Percentiles rank a stretch among this genome's conserved stretches.
Evolutionary conservation across 2,888 invertebrate species (phyloP).

Genomic region (Pyrrhosoma nymphula): DNA sequence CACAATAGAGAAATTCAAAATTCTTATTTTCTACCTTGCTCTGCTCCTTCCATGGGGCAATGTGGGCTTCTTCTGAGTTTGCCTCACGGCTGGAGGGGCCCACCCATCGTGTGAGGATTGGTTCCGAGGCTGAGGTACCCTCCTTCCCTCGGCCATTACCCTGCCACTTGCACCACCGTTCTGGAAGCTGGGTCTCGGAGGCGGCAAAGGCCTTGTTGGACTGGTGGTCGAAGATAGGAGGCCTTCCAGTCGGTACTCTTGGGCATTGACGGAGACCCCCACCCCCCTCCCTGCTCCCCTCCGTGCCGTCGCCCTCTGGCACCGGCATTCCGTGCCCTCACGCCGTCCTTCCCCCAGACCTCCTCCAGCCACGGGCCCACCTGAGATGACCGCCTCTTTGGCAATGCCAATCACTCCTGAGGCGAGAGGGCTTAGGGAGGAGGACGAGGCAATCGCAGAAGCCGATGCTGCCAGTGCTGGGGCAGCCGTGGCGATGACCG

Average conservation of each 20-base stretch:
- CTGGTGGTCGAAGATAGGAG: not conserved
- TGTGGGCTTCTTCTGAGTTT: constrained; percentile 16
- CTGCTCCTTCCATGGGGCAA: constrained; percentile 30
- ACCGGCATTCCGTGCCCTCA: constrained; percentile 60
- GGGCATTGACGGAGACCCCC: not conserved
- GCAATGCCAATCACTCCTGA: constrained; percentile 71
- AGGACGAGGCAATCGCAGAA: constrained; percentile 72
- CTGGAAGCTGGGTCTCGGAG: not conserved
- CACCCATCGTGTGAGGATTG: constrained; percentile 49
- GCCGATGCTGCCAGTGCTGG: constrained; percentile 68
- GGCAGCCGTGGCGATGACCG: constrained; percentile 57
- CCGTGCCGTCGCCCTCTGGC: constrained; percentile 68
- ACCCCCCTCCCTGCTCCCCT: constrained; percentile 65
- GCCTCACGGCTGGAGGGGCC: constrained; percentile 15
- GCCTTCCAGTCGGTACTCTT: constrained; percentile 50
- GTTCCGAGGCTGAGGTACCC: constrained; percentile 17
- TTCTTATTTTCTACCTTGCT: not conserved
- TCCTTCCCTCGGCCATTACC: constrained; percentile 44
- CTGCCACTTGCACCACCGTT: not conserved
- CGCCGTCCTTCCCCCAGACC: constrained; percentile 45
- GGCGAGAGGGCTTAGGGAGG: constrained; percentile 71
- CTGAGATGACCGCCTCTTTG: constrained; percentile 65
- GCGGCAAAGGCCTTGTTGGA: constrained; percentile 38
- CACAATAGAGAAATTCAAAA: not conserved
- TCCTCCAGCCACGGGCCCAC: not conserved